Evolutionary conservation across 2,113 vertebrate species (phyloP), one percentile per base, ranked within the genome.

Genomic region (Colaptes auratus): DNA sequence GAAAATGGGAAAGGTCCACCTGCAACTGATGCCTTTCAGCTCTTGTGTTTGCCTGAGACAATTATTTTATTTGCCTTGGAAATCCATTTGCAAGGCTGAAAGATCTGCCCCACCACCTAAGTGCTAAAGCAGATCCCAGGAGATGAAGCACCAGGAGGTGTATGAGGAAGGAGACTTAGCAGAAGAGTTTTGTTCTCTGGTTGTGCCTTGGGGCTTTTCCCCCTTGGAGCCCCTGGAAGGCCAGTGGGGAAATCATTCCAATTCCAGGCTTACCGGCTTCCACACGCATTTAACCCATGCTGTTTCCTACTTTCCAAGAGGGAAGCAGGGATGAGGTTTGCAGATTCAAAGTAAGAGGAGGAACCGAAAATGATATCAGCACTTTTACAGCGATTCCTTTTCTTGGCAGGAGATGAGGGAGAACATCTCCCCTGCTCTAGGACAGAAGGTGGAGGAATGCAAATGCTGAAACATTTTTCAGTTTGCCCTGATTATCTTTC

Each of bases 241-340:
- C 76, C 77, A 81, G 75, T 0, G 0, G 92, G 81, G 80, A 74
- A 89, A 90, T 94, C 18, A 96, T 96, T 93, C 86, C 70, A 78
- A 74, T 89, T 96, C 96, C 91, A 95, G 95, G 60, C 92, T 95
- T 94, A 90, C 66, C 86, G 89, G 93, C 86, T 93, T 96, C 93
- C 96, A 92, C 17, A 64, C 97, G 97, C 97, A 94, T 97, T 98
- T 97, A 97, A 98, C 97, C 96, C 50, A 12, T 97, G 86, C 95
- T 2, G 78, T 98, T 98, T 98, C 98, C 96, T 98, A 82, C 82
- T 81, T 87, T 94, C 48, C 13, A 92, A 97, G 96, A 97, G 96
- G 96, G 95, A 95, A 93, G 83, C 84, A 92, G 70, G 94, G 94
- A 97, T 91, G 97, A 97, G 94, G 92, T 97, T 98, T 97, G 97